Evolutionary conservation across 2,113 vertebrate species (phyloP), one percentile per base, ranked within the genome.

Genomic region (Archilochus colubris): DNA sequence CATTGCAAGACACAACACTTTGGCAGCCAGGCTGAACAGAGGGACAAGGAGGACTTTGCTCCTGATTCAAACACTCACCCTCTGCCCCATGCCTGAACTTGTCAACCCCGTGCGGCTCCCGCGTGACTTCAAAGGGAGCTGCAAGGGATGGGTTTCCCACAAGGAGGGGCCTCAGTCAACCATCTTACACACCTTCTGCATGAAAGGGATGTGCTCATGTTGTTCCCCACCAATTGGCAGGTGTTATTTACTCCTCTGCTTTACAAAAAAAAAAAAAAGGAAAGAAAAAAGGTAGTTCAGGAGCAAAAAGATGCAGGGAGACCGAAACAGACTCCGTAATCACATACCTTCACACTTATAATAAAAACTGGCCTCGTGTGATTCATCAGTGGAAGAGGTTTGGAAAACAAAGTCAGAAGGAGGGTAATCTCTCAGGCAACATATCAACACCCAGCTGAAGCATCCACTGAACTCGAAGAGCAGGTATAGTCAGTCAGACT

Each of bases 391-490:
- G 73, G 85, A 89, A 91, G 89, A 94, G 79, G 95, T 92, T 90
- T 91, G 69, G 73, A 95, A 93, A 95, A 94, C 95, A 95, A 87
- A 94, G 78, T 90, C 92, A 82, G 84, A 15, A 91, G 84, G 78
- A 89, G 64, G 70, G 89, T 93, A 93, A 85, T 96, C 94, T 95
- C 90, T 88, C 92, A 68, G 86, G 91, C 81, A 96, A 91, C 89
- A 6, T 91, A 96, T 92, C 89, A 96, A 94, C 96, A 97, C 91
- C 94, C 94, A 95, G 77, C 58, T 68, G 79, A 97, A 96, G 89
- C 92, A 96, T 92, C 51, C 68, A 63, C 76, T 84, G 77, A 97
- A 96, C 96, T 67, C 3, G 97, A 88, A 88, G 84, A 96, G 84
- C 97, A 94, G 94, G 97, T 92, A 92, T 4, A 58, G 88, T 89